Base-by-base conservation (phyloP, 2,797 vertebrate genomes). In the Antennarius maculatus region DNA sequence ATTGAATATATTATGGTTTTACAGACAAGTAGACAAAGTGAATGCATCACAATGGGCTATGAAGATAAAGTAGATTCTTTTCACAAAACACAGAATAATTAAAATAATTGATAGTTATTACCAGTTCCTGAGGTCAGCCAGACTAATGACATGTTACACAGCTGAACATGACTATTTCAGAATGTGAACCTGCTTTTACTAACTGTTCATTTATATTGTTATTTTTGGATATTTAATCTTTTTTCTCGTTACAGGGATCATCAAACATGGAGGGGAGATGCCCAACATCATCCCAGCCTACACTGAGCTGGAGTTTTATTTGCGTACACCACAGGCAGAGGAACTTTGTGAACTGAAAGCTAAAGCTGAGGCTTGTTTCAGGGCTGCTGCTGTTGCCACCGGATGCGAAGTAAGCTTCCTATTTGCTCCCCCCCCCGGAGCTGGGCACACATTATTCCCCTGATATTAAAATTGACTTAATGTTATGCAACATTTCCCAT, bases 211-310 rank as follows among this genome's bases (percentile, higher is more conserved):
- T 5, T 67, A 46, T 5, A 16, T 17, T 28, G n/a, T 16, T 37
- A 13, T 23, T 7, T 13, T 42, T 47, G 1, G 10, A 14, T 41
- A 13, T 4, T 28, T n/a, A 11, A 12, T 43, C 50, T 18, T 74
- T 43, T 65, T 29, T 29, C 48, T 70, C 54, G 11, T 50, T 5
- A 3, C 73, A 97, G 95, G 96, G 60, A 89, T 97, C 89, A 97
- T 97, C 89, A 96, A 93, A 91, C 93, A 96, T 51, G 95, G 95
- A 79, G 95, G 96, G 5, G 87, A 93, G 85, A 96, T 94, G 82
- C 94, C 95, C 62, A 97, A 96, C 84, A 95, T 97, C 60, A 95
- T 96, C 90, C 95, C 95, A 18, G 94, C 90, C 83, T 96, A 95
- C 76, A 85, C 94, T 2, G 95, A 96, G 61, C 74, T 97, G 14